A percentile compares a stretch with the other conserved stretches of the same genome.
These are phyloP conservation scores for Drymonia ruficornis DNA, from an alignment of 2,888 invertebrate species.

Conservation along the genomic window DNA sequence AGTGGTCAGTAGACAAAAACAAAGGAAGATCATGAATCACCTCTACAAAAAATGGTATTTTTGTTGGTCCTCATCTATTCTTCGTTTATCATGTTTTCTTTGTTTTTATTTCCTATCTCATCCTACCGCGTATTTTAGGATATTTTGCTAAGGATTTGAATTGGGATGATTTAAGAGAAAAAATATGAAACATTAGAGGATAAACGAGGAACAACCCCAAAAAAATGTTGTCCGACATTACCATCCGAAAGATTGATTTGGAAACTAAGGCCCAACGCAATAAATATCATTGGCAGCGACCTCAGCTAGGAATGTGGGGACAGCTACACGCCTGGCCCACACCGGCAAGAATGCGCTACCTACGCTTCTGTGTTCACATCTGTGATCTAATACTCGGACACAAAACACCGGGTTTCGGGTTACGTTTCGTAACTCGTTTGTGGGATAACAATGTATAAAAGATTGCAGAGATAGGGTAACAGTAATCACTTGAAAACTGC, in stretches of 20 bases:
- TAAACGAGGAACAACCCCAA: neutral
- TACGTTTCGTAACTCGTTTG: constrained; percentile 11
- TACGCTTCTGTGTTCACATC: constrained; percentile 49
- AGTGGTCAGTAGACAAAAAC: no score
- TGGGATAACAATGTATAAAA: neutral
- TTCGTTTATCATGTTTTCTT: no score
- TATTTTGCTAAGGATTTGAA: no score
- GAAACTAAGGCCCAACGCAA: neutral
- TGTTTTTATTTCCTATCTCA: no score
- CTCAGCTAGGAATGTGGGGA: constrained; percentile 51
- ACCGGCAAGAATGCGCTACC: constrained; percentile 66
- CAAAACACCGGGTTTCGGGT: constrained; percentile 31
- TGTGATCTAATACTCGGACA: constrained; percentile 25
- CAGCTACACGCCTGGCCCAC: constrained; percentile 65
- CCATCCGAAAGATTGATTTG: neutral
- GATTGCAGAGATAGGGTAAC: neutral
- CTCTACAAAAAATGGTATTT: no score
- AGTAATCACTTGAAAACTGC: neutral
- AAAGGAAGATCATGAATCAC: no score
- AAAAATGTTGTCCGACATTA: neutral
- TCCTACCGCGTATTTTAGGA: no score
- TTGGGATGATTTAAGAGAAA: no score
- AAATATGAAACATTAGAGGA: no score
- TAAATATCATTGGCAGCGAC: constrained; percentile 44
- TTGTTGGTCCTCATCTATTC: no score